Evolutionary conservation across 1,140 invertebrate genomes (phyloP).

Genomic region (Heliconius hermathena): DNA sequence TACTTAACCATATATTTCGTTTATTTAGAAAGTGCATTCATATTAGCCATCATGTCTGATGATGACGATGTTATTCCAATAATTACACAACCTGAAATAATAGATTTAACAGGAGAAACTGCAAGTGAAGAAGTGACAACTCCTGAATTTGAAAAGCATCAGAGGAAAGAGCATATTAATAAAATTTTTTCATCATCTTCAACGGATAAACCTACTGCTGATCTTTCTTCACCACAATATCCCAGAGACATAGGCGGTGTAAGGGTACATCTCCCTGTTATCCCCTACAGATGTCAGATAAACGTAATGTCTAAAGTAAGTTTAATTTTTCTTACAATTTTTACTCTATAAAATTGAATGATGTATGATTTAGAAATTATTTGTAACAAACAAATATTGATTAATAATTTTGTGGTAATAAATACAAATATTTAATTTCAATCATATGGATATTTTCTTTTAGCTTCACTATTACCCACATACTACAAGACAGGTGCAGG

Average conservation of each 20-base stretch:
- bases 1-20: not conserved
- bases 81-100: not conserved
- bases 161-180: not conserved
- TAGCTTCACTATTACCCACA: too few species aligned
- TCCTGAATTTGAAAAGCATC: not conserved
- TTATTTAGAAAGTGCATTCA: not conserved
- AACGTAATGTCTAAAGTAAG: constrained; percentile 70
- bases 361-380: too few species aligned
- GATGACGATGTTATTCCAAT: constrained; percentile 6
- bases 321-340: not conserved
- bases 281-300: constrained; percentile 66
- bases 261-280: constrained; percentile 58
- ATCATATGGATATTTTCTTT: not conserved
- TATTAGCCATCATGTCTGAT: not conserved
- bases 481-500: too few species aligned
- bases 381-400: not conserved
- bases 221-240: not conserved
- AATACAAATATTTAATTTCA: not conserved
- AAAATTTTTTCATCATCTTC: not conserved
- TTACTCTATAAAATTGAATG: too few species aligned
- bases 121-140: not conserved
- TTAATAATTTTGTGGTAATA: not conserved
- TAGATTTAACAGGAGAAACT: not conserved
- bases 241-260: constrained; percentile 42
- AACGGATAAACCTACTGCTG: not conserved